Evolutionary conservation across 2,797 vertebrate genomes (phyloP), one percentile per base, ranked within the genome.

Genomic region (Hephaestus fuliginosus): DNA sequence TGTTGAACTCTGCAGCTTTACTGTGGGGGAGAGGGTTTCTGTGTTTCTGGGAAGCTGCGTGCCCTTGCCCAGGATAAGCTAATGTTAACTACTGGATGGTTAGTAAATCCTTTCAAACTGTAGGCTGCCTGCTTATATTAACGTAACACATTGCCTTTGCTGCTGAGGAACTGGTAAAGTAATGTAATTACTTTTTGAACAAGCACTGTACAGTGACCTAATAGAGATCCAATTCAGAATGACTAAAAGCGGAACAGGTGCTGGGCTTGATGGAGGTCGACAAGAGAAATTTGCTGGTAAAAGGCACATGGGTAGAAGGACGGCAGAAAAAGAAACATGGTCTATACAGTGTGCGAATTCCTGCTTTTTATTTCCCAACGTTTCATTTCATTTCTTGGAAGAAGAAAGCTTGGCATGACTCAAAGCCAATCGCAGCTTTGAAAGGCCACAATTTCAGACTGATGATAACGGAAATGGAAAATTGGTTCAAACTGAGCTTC

Each of bases 161-260:
- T 41, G 58, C 39, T 43, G 36, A 13, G 36, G 7, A 39, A 11
- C 39, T 53, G 25, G 11, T 22, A 25, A 20, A 60, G 57, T 25
- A 43, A 22, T 43, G 13, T 9, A 25, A 62, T 43, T 8, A 46
- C 43, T 25, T 43, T 43, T 62, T 14, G 1, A 39, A 6, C n/a
- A 6, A n/a, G 18, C n/a, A 53, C 53, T 53, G 20, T 17, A 33
- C 39, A n/a, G 11, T 22, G 48, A 64, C 81, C 70, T 80, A 55
- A 81, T 48, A 43, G 3, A 70, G 65, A 76, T 78, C 61, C 81
- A 78, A 80, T 86, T 74, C 61, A 61, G 25, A 76, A 76, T 86
- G 84, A 90, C 92, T 86, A 91, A 66, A 92, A 39, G 36, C 36
- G 8, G 6, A 39, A 39, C 36, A 39, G 6, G 36, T 39, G 36